Conservation (phyloP, 2,113 vertebrate genomes). For the Prochilodus magdalenae region DNA sequence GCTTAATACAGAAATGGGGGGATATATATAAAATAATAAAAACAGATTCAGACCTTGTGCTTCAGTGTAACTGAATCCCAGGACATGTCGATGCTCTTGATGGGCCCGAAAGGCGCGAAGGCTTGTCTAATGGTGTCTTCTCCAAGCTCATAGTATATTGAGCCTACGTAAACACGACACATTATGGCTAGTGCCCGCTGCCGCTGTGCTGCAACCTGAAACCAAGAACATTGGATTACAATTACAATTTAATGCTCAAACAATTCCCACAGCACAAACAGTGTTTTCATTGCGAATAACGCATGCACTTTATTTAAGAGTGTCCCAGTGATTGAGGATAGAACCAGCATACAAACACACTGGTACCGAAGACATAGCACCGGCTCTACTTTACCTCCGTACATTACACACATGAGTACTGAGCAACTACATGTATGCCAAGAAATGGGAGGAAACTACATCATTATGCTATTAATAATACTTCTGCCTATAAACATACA, state of each 20-base stretch:
- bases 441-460: slow-evolving; percentile 52
- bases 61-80: slow-evolving; percentile 99
- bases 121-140: slow-evolving; percentile 98
- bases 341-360: slow-evolving; percentile 53
- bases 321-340: slow-evolving; percentile 61
- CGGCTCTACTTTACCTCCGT: slow-evolving; percentile 56
- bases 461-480: background rate
- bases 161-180: slow-evolving; percentile 98
- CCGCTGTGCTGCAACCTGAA: slow-evolving; percentile 96
- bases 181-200: slow-evolving; percentile 99
- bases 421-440: slow-evolving; percentile 51
- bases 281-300: background rate
- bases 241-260: too few species aligned
- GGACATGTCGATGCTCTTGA: slow-evolving; percentile 99
- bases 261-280: background rate
- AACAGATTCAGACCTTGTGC: slow-evolving; percentile 84
- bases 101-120: slow-evolving; percentile 96
- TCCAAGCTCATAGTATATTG: slow-evolving; percentile 98
- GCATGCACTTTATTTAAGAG: background rate
- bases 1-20: too few species aligned
- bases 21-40: too few species aligned
- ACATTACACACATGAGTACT: slow-evolving; percentile 61
- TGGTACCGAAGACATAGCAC: slow-evolving; percentile 63
- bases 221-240: background rate
- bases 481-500: background rate